Percentiles rank a stretch among this genome's conserved stretches.
Conservation (phyloP, 2,797 vertebrate species). For the Dryobates pubescens region DNA sequence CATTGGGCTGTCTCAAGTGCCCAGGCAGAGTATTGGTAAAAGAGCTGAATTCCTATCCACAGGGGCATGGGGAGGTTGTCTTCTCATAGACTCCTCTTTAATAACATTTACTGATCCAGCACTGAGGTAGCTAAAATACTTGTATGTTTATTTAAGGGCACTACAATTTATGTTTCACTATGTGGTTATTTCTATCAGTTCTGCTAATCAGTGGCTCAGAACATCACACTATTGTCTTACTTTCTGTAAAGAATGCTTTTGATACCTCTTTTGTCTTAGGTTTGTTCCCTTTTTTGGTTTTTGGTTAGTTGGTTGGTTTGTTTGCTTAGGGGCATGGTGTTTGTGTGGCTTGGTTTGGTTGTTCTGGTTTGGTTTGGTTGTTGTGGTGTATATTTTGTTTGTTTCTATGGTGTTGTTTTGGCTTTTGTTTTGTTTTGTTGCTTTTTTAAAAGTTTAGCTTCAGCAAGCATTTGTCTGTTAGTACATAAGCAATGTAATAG, state of each 20-base stretch:
- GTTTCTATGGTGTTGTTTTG: no score
- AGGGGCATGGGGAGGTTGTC: background rate
- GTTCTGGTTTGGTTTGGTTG: no score
- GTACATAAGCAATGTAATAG: background rate
- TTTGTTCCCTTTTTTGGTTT: no score
- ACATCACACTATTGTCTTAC: background rate
- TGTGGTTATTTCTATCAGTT: background rate
- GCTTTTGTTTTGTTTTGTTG: no score
- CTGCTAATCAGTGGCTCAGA: background rate
- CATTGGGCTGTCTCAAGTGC: background rate
- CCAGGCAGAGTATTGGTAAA: background rate
- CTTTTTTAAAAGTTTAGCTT: background rate
- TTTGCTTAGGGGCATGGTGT: no score
- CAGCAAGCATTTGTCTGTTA: background rate
- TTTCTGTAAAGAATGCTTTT: background rate
- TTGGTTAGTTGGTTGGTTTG: no score
- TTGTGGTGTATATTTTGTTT: no score
- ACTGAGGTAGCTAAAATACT: background rate
- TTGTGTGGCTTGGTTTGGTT: no score
- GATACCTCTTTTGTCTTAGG: background rate
- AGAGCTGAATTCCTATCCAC: background rate
- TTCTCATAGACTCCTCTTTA: background rate
- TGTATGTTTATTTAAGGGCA: background rate
- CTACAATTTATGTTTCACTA: background rate
- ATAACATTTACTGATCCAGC: background rate